phyloP scores from a whole-genome alignment of 1,140 invertebrate species.

The Heterodera schachtii region DNA sequence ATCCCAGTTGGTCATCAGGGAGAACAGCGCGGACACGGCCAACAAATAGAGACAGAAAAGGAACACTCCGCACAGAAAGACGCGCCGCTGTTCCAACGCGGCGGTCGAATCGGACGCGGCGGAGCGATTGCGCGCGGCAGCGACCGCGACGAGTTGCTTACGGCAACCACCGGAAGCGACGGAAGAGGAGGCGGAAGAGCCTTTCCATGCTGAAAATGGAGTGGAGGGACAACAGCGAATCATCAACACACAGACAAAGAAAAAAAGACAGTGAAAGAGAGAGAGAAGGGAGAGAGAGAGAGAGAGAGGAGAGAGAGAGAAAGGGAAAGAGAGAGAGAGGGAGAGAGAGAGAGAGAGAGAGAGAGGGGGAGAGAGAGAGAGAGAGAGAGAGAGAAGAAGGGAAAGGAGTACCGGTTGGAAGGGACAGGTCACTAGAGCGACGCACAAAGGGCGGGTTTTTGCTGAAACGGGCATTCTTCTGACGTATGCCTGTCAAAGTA shows the following conservation, averaged over 20 bases:
- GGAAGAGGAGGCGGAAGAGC: slow-evolving; percentile 19
- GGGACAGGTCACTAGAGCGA: background rate
- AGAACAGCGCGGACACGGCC: slow-evolving; percentile 38
- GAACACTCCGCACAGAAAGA: slow-evolving; percentile 56
- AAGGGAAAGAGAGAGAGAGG: too few species aligned
- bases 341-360: too few species aligned
- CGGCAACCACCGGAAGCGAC: slow-evolving; percentile 5
- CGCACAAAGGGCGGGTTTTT: background rate
- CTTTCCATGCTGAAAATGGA: slow-evolving; percentile 25
- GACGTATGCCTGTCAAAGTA: background rate
- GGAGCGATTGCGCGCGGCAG: slow-evolving; percentile 18
- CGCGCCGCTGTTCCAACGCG: slow-evolving; percentile 52
- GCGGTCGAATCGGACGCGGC: slow-evolving; percentile 17
- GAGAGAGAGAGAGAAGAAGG: too few species aligned
- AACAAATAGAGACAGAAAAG: slow-evolving; percentile 59
- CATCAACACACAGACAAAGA: too few species aligned
- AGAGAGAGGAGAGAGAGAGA: too few species aligned
- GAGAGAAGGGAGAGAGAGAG: too few species aligned
- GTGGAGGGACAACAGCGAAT: background rate
- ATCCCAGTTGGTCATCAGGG: slow-evolving; percentile 53
- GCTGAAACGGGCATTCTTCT: slow-evolving; percentile 15
- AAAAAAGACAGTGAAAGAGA: too few species aligned
- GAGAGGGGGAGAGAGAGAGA: too few species aligned
- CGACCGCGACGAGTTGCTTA: background rate
- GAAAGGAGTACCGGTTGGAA: slow-evolving; percentile 13